Base-by-base conservation (phyloP, 23 tunicate genomes). In the Botrylloides violaceus region DNA sequence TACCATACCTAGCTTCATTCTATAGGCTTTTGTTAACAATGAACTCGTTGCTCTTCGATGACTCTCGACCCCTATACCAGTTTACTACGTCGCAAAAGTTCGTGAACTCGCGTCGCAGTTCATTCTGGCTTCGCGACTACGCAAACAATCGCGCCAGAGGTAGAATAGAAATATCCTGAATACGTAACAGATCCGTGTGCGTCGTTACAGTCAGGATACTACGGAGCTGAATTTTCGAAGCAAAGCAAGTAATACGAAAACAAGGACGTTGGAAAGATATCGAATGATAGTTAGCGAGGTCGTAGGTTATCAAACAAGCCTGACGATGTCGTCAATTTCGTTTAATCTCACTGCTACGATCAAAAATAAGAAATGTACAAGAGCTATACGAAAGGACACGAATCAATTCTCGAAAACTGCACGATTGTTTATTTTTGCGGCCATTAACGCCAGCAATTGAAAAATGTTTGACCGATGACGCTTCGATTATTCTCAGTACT, bases 11-110 rank as follows among this genome's bases (percentile, higher is more conserved):
- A n/a, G n/a, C n/a, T n/a, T n/a, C n/a, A n/a, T n/a, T n/a, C n/a
- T n/a, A 43, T 15, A 43, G 15, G 53, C 15, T 43, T 9, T 15
- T 43, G 9, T 9, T 43, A 43, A 43, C 53, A 43, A 43, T 43
- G 53, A 43, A 43, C 53, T 43, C 53, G 53, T 15, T 43, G 53
- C 12, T 43, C 53, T 43, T 43, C 53, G 53, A 43, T 43, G 53
- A 43, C 53, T 43, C 53, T 43, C 53, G 53, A 43, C 53, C 53
- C 53, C 15, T 9, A 43, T 43, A 43, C 53, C 53, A 43, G 53
- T 43, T 43, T 43, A 43, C 15, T 43, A 43, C 53, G 53, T 43
- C 9, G 12, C 12, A 9, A 15, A 9, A 43, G 9, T 43, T 43
- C 53, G 53, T 43, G 53, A 43, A 43, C 53, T 15, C 53, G 53